Base-by-base conservation (phyloP, 2,797 vertebrate genomes). In the Onychomys torridus region DNA sequence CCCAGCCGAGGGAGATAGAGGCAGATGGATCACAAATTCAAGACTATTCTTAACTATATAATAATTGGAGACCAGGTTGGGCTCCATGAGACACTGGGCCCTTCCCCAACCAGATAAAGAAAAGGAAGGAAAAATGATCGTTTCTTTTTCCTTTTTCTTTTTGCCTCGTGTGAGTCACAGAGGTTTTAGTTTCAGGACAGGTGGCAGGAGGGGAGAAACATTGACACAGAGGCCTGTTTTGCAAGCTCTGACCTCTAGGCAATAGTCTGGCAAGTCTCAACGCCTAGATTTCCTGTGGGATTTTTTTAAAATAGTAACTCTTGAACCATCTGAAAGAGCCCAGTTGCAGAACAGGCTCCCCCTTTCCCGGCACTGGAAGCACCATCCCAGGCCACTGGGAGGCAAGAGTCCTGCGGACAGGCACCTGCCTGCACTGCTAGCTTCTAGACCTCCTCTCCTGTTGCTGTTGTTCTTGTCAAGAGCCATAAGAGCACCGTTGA, bases 271-370 rank as follows among this genome's bases (percentile, higher is more conserved):
- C 81, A 46, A 61, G 73, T 90, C 96, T 87, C 84, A 78, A 40
- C 52, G 83, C 77, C 77, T 83, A 96, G 83, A 88, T 98, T 97
- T 97, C 93, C 96, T 90, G 59, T 97, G 96, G 96, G 75, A 96
- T 25, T 94, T 91, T 52, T 32, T 73, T n/a, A 14, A 95, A 93
- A 91, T 92, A 97, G 65, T 83, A 95, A 69, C 78, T 73, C 1
- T 1, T 94, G 97, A 93, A 89, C 40, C 81, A 83, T 29, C 57
- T 40, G 27, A 65, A 77, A 67, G 19, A 59, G 43, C 9, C 40
- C 21, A 34, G 65, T 21, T 84, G 9, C 21, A 37, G 61, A 57
- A 16, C 29, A 23, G 27, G 37, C 71, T 86, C 52, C 85, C 57
- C 71, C 81, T 90, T 55, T 0, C 5, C 82, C 67, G 40, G 21